Evolutionary conservation across 2,797 vertebrate genomes (phyloP).

Genomic region (Chelonia mydas): DNA sequence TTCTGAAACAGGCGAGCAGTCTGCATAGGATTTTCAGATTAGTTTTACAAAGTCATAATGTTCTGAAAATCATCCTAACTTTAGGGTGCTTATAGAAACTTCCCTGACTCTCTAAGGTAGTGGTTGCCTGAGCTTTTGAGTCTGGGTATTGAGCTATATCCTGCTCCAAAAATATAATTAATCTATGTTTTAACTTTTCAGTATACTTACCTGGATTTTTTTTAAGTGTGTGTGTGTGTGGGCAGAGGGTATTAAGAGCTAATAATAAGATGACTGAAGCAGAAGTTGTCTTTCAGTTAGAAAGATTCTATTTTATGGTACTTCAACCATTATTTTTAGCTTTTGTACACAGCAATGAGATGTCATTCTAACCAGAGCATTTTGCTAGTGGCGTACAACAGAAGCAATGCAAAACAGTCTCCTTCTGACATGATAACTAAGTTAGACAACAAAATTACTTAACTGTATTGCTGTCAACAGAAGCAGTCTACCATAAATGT

Average conservation of each 20-base stretch:
- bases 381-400: background rate
- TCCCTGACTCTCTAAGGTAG: background rate
- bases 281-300: slow-evolving; percentile 1
- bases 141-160: background rate
- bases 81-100: background rate
- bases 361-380: background rate
- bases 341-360: background rate
- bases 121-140: background rate
- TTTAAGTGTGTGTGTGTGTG: background rate
- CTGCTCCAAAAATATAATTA: background rate
- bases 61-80: background rate
- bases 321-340: background rate
- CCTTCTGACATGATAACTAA: background rate
- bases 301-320: slow-evolving; percentile 1
- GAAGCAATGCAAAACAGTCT: background rate
- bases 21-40: background rate
- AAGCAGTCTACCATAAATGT: background rate
- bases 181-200: background rate
- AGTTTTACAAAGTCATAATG: background rate
- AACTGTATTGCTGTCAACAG: background rate
- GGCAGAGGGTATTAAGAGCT: background rate
- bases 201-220: background rate
- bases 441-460: slow-evolving; percentile 10
- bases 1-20: background rate
- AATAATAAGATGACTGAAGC: background rate